Evolutionary conservation across 2,888 invertebrate species (phyloP), one percentile per base, ranked within the genome.

Genomic region (Hirtodrosophila cameraria): DNA sequence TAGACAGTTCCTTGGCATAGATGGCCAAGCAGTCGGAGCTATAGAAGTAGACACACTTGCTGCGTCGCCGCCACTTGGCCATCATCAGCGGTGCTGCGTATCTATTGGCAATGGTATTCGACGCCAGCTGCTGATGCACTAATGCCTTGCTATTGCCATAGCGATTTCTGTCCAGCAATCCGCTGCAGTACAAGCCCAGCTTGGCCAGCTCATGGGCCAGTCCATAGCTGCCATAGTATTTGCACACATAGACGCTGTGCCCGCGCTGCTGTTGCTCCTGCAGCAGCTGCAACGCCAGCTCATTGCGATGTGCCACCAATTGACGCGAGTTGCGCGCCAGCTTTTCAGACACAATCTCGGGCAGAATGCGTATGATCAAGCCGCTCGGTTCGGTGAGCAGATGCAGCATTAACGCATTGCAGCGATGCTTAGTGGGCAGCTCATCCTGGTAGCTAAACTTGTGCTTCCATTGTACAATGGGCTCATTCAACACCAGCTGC

Each of bases 21-120:
- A 86, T 85, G 3, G 86, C 87, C 55, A 86, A 38, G n/a, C 86
- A 86, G 31, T 86, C 86, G 6, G 86, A 81, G 48, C 86, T 86
- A 30, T 66, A 86, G 50, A 85, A 86, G 18, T 86, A 86, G 1
- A 69, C 49, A n/a, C 60, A 65, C 43, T 85, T 86, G 0, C 72
- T 50, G 1, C 75, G 67, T 0, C 75, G 68, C n/a, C 79, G 68
- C 77, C 81, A 79, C 39, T 86, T 86, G 39, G 73, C 83, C 86
- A 85, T 86, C 87, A 86, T 83, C 1, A 85, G 35, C 0, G 70
- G 66, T 2, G 60, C 48, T 3, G 86, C 79, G 39, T 85, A 86
- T 16, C 74, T 50, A 7, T 68, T 83, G n/a, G 68, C 67, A 23
- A 81, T 75, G 23, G 72, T 54, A 7, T 81, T 77, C 0, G 67